Evolutionary conservation across 2,113 vertebrate genomes (phyloP), one percentile per base, ranked within the genome.

Genomic region (Crotalus horridus): DNA sequence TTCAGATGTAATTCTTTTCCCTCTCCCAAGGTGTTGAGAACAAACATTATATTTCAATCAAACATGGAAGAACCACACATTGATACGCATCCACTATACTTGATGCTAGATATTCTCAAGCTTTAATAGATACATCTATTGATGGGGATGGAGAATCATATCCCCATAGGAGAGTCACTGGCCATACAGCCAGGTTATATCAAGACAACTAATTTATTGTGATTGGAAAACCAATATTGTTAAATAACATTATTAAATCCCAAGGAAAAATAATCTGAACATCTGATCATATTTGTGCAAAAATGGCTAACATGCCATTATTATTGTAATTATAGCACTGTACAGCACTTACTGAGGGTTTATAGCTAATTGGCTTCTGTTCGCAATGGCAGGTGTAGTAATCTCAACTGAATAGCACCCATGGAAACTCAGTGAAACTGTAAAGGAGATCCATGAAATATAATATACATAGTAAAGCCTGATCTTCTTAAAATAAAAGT

Each of bases 21-120:
- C 4, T 95, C 88, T 95, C 88, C 69, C 46, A 85, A 56, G 91
- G 90, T 69, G 87, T 91, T 90, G 92, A 96, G 92, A 96, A 93
- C 29, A 91, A 64, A 95, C 93, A 90, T 95, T 89, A 23, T 53
- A 24, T 54, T 81, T 88, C 53, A 58, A 13, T 89, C 64, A 55
- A 54, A 23, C 53, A 58, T 56, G 48, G n/a, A 53, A 74, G 87
- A 55, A 20, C 17, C 51, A 29, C 53, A 58, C n/a, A 90, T 15
- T 64, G 74, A 85, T 54, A 61, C 12, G 46, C 69, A 33, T 54
- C 48, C 74, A 13, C 21, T 48, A 86, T 54, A 61, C 59, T 90
- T 85, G 48, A 48, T 53, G 43, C 23, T 4, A 59, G 55, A 81
- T 46, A n/a, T 29, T 56, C 53, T 21, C 53, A 48, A 86, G 24